Evolutionary conservation across 2,113 vertebrate genomes (phyloP), one percentile per base, ranked within the genome.

Genomic region (Paratilapia polleni): DNA sequence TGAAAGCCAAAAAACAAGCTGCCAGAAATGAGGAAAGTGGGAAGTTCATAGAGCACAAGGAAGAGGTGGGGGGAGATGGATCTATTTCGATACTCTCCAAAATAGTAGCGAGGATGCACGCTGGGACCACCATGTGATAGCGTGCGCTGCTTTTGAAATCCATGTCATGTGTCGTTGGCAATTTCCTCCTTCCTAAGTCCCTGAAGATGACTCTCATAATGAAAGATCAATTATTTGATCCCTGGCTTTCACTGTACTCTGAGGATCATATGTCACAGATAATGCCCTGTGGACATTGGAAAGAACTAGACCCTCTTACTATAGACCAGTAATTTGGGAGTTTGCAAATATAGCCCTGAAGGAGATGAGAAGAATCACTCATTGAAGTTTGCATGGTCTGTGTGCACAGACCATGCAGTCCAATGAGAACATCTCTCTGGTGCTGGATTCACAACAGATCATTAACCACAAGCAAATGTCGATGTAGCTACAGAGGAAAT

Each of bases 1-100:
- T 70, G 8, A 74, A 86, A 87, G 92, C 93, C 94, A 96, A 94
- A 94, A 91, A 89, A 94, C 91, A 94, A 90, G 81, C 78, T 84
- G 61, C 64, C 61, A 73, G 66, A 77, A 82, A 87, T 66, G 70
- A 91, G 90, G 54, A 76, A 83, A 87, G 81, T 28, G 74, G 89
- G 87, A 85, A 85, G 82, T 85, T 88, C 74, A 84, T 15, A 58
- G 80, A 80, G 82, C 85, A 77, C 1, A 13, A 76, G 63, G 58
- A 80, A 58, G 74, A 79, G 79, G 84, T 19, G 47, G 82, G 77
- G 20, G 41, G 56, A 56, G 43, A 61, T 24, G 22, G 81, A 91
- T 90, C 80, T 54, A 81, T 91, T 92, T 91, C 80, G 87, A 34
- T 85, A 61, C 87, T 59, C 90, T 89, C 87, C 77, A 84, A 93